A percentile compares a stretch with the other conserved stretches of the same genome.
These are phyloP conservation scores for Lichenostomus cassidix DNA, from an alignment of 2,113 vertebrate genomes.

Conservation along the genomic window DNA sequence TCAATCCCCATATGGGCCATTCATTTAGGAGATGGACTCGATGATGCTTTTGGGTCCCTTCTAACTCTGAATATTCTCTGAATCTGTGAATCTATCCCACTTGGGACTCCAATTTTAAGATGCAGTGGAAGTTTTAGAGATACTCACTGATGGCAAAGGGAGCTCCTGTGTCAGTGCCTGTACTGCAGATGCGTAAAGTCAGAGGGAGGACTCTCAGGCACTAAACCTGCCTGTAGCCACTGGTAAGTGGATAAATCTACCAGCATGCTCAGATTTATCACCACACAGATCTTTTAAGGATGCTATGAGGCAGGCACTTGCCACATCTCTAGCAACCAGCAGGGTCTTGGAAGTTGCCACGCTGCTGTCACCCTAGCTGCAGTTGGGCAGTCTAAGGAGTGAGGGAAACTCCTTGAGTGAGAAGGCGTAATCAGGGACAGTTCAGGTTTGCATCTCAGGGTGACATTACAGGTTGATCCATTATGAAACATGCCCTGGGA, in stretches of 20 bases:
- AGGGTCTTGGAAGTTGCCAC: neutral
- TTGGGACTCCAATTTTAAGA: neutral
- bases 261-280: neutral
- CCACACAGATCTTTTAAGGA: too few species aligned
- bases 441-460: neutral
- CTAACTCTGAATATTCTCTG: neutral
- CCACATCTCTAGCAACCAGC: neutral
- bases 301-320: neutral
- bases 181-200: neutral
- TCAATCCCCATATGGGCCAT: neutral
- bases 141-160: neutral
- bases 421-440: neutral
- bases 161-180: neutral
- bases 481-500: neutral
- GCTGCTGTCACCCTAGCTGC: neutral
- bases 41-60: neutral
- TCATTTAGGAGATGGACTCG: neutral
- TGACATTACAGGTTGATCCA: neutral
- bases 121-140: neutral
- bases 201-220: neutral
- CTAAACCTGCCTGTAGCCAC: neutral
- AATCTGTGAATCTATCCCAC: neutral
- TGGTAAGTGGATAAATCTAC: neutral
- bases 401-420: neutral
- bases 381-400: neutral